phyloP scores from a whole-genome alignment of 1,140 invertebrate genomes.

The Drosophila pruinosa region DNA sequence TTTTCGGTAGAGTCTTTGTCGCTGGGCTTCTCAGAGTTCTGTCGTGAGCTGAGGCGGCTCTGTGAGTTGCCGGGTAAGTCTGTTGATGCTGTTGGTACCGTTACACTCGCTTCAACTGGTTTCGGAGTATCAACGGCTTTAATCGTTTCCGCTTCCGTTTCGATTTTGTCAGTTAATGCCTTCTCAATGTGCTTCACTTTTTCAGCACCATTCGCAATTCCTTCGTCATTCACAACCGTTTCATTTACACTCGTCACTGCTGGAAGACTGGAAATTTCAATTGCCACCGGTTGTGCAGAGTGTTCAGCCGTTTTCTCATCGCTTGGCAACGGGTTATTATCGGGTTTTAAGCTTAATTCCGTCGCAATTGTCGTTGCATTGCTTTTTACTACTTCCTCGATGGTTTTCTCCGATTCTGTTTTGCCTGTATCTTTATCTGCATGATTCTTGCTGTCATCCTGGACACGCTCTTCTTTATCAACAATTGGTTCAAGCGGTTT shows the following conservation, averaged over 20 bases:
- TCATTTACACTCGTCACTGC: neutral
- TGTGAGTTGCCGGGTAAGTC: constrained; percentile 35
- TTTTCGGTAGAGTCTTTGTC: neutral
- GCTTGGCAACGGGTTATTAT: neutral
- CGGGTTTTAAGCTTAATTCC: neutral
- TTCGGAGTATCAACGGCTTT: neutral
- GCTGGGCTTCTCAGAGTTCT: neutral
- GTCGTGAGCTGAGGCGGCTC: neutral
- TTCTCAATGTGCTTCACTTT: neutral
- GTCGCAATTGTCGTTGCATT: neutral
- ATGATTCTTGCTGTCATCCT: neutral
- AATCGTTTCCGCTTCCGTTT: neutral
- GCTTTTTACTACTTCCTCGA: neutral
- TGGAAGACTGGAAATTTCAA: neutral
- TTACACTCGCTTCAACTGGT: neutral
- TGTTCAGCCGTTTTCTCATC: neutral
- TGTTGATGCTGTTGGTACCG: constrained; percentile 6
- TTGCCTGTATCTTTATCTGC: neutral
- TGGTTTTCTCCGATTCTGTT: neutral
- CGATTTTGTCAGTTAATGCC: neutral
- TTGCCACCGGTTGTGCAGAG: neutral
- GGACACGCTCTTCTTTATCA: neutral
- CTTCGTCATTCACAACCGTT: neutral
- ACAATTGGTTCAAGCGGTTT: neutral
- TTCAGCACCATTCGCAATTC: neutral